These are phyloP conservation scores for Sclerodermus sp. DNA, from an alignment of 2,888 invertebrate genomes.

Conservation along the genomic window DNA sequence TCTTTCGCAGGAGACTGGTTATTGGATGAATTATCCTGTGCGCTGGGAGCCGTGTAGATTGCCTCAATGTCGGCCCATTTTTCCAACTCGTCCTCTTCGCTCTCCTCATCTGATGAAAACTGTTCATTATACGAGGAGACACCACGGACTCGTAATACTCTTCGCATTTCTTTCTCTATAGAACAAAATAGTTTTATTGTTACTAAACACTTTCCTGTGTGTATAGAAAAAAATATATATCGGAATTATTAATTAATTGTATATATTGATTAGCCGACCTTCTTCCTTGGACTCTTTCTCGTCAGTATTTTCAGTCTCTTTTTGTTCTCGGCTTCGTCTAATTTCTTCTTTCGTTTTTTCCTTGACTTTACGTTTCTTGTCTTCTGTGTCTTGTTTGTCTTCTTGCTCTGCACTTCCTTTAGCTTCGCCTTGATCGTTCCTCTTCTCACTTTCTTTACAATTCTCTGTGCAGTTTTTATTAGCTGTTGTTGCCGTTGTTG, in stretches of 20 bases:
- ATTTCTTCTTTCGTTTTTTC: too few species aligned
- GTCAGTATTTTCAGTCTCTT: constrained; percentile 6
- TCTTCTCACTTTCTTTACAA: background rate
- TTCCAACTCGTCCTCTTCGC: constrained; percentile 44
- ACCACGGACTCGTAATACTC: constrained; percentile 50
- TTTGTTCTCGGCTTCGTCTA: constrained; percentile 3
- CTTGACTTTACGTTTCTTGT: too few species aligned
- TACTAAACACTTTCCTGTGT: background rate
- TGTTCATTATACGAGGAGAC: constrained; percentile 53
- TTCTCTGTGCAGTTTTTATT: background rate
- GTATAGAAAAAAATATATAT: background rate
- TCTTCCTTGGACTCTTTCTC: constrained; percentile 19
- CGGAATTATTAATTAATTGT: too few species aligned
- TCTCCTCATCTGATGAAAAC: constrained; percentile 46
- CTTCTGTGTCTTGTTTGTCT: background rate
- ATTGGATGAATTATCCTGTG: constrained; percentile 35
- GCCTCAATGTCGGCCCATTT: constrained; percentile 48
- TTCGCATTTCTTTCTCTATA: constrained; percentile 24
- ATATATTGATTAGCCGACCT: too few species aligned
- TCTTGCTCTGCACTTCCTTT: constrained; percentile 7
- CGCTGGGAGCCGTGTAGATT: constrained; percentile 37
- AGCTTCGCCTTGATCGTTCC: constrained; percentile 2
- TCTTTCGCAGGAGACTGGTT: constrained; percentile 31
- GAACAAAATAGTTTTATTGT: background rate
- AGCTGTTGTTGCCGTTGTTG: constrained; percentile 11